Evolutionary conservation across 2,888 invertebrate species (phyloP).

Genomic region (Tenthredo scrophulariae): DNA sequence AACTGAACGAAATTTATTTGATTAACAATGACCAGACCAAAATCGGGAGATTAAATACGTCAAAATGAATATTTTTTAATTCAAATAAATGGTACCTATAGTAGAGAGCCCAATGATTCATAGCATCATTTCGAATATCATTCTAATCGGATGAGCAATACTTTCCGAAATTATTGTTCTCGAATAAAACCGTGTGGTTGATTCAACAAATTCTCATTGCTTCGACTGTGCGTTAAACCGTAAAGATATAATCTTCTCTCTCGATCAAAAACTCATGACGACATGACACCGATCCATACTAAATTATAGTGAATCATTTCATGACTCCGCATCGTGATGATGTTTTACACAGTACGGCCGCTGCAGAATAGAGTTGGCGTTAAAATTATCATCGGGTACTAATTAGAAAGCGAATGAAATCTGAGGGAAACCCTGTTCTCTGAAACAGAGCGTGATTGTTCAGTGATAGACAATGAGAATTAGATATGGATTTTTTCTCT

Average conservation of each 20-base stretch:
- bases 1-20: not conserved
- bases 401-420: conserved; percentile 49
- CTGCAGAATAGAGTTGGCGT: not conserved
- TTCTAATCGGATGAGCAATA: not conserved
- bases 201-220: not conserved
- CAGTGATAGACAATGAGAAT: not conserved
- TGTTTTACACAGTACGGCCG: not conserved
- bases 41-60: not conserved
- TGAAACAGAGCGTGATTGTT: conserved; percentile 38
- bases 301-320: conserved; percentile 1
- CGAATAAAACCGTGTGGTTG: not conserved
- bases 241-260: not conserved
- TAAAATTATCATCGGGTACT: not conserved
- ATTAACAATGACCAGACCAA: not conserved
- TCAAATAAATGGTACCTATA: not conserved
- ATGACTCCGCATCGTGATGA: conserved; percentile 5
- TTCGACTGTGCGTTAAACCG: not conserved
- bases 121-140: not conserved
- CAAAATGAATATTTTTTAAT: conserved; percentile 3
- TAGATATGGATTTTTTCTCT: not conserved
- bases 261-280: not conserved
- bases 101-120: not conserved
- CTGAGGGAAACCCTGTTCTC: not conserved
- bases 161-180: not conserved
- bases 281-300: conserved; percentile 9